phyloP scores from a whole-genome alignment of 2,888 invertebrate genomes.

The Calameuta pallipes region DNA sequence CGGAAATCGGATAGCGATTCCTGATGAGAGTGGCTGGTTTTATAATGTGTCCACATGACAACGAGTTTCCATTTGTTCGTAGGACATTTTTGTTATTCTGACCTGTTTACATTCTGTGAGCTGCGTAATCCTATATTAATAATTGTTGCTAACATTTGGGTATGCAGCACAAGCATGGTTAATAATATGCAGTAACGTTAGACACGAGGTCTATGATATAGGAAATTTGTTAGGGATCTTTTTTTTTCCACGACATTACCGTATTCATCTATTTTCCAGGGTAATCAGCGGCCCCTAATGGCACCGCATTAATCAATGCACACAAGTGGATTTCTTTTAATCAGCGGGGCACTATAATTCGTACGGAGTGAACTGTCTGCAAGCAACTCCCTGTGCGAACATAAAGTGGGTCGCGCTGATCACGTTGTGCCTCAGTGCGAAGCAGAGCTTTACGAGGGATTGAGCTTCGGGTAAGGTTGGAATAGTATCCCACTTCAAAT shows the following conservation, averaged over 20 bases:
- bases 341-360: background rate
- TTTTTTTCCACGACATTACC: background rate
- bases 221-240: background rate
- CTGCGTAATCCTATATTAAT: background rate
- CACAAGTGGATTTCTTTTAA: background rate
- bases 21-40: background rate
- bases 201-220: background rate
- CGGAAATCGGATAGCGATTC: background rate
- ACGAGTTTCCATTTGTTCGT: background rate
- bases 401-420: slow-evolving; percentile 5
- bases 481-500: background rate
- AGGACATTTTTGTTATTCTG: background rate
- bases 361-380: background rate
- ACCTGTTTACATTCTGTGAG: background rate
- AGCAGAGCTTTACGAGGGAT: background rate
- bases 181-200: background rate
- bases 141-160: background rate
- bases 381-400: background rate
- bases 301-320: background rate
- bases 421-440: background rate
- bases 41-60: background rate
- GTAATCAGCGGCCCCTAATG: background rate
- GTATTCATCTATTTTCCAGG: background rate
- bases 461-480: background rate
- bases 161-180: background rate